phyloP scores from a whole-genome alignment of 2,888 invertebrate species.

The Aporophyla lueneburgensis region DNA sequence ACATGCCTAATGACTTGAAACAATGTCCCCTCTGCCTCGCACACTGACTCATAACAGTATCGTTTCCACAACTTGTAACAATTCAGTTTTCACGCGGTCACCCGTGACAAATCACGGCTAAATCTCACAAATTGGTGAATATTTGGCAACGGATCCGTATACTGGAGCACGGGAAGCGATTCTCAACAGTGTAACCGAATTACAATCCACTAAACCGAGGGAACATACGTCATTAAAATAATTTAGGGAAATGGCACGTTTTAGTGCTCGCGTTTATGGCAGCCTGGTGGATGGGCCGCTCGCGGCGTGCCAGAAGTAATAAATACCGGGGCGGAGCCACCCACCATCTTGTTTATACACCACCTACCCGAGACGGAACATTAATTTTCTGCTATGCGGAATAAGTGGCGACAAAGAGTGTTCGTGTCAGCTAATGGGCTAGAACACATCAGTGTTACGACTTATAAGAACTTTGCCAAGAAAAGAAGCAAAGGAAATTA shows the following conservation, averaged over 20 bases:
- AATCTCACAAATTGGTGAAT: constrained; percentile 68
- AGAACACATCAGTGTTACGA: constrained; percentile 79
- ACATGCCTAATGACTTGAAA: constrained; percentile 81
- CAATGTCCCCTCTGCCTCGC: constrained; percentile 72
- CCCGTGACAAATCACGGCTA: constrained; percentile 71
- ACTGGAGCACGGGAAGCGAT: constrained; percentile 72
- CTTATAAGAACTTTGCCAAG: constrained; percentile 74
- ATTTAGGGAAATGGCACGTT: constrained; percentile 87
- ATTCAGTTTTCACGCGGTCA: constrained; percentile 65
- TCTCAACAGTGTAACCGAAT: constrained; percentile 79
- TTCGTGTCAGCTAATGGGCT: constrained; percentile 81
- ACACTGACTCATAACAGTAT: constrained; percentile 67
- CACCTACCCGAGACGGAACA: constrained; percentile 80
- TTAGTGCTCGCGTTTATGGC: constrained; percentile 85
- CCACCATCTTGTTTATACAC: constrained; percentile 84
- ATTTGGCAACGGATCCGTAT: constrained; percentile 76
- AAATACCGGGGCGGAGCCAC: constrained; percentile 83
- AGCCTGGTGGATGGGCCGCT: constrained; percentile 76
- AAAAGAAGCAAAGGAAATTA: constrained; percentile 62
- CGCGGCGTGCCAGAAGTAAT: constrained; percentile 82
- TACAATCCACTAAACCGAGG: constrained; percentile 81
- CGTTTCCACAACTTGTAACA: constrained; percentile 69
- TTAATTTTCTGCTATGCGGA: constrained; percentile 84
- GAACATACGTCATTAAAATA: constrained; percentile 86
- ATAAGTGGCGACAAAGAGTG: constrained; percentile 84